Conservation (phyloP, 2,113 vertebrate genomes). For the Xerus inauris region DNA sequence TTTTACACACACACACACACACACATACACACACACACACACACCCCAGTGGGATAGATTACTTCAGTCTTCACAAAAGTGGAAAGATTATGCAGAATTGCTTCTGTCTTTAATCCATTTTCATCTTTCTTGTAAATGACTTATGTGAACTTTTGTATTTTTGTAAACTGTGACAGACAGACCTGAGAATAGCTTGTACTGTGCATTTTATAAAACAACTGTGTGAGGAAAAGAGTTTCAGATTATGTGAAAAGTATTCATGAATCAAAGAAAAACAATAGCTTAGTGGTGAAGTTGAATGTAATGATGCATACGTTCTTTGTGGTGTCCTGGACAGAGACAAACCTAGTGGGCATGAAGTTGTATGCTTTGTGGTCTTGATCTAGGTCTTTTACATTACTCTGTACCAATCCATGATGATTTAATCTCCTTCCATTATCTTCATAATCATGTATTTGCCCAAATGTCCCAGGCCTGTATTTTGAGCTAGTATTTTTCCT, state of each 20-base stretch:
- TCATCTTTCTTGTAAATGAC: slow-evolving; percentile 1
- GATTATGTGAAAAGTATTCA: neutral
- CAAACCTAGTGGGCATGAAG: neutral
- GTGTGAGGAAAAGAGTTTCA: neutral
- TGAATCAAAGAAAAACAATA: slow-evolving; percentile 1
- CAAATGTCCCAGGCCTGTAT: neutral
- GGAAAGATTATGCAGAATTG: slow-evolving; percentile 18
- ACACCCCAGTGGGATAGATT: neutral
- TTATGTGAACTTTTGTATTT: slow-evolving; percentile 33
- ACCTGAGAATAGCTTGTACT: neutral
- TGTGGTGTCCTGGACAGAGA: neutral
- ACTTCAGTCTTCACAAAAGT: slow-evolving; percentile 10
- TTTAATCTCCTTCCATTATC: neutral
- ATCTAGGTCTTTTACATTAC: accelerated
- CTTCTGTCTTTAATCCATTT: neutral
- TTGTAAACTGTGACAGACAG: slow-evolving; percentile 5
- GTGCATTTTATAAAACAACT: slow-evolving; percentile 12
- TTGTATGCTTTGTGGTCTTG: neutral
- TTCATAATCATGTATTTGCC: neutral
- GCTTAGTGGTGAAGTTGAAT: neutral
- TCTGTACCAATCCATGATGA: accelerated
- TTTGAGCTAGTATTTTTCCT: neutral
- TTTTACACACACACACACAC: neutral
- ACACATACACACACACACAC: too few relatives aligned
- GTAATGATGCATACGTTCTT: neutral